phyloP scores from a whole-genome alignment of 2,113 vertebrate species.

The Pristiophorus japonicus region DNA sequence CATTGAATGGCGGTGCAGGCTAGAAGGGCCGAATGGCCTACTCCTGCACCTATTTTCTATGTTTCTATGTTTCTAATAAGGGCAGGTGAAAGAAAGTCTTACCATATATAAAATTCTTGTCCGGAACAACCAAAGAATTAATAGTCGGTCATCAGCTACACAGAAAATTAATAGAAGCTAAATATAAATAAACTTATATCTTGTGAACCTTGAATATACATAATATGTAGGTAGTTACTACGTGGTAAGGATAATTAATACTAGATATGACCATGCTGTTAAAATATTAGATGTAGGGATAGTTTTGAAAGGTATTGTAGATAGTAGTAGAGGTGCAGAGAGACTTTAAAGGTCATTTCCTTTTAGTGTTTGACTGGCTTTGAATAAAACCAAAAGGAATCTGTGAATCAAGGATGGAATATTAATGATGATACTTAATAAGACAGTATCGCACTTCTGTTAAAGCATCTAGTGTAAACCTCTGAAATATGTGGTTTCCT shows the following conservation, averaged over 20 bases:
- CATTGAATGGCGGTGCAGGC: too few species aligned
- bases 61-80: too few species aligned
- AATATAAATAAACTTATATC: background rate
- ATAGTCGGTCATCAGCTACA: background rate
- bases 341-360: background rate
- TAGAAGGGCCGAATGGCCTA: too few species aligned
- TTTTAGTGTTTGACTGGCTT: background rate
- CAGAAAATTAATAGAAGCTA: background rate
- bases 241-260: background rate
- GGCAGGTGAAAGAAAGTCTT: background rate
- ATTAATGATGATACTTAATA: conserved; percentile 13
- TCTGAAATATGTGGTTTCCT: background rate
- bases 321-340: background rate
- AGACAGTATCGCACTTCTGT: background rate
- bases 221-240: background rate
- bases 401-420: background rate
- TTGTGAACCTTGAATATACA: background rate
- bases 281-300: background rate
- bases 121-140: background rate
- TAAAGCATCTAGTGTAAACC: background rate
- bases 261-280: too few species aligned
- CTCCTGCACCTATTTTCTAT: too few species aligned
- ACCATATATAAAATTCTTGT: background rate
- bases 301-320: background rate
- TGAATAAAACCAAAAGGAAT: background rate